These are phyloP conservation scores for Orthosia gothica DNA, from an alignment of 2,888 invertebrate species.

Conservation along the genomic window DNA sequence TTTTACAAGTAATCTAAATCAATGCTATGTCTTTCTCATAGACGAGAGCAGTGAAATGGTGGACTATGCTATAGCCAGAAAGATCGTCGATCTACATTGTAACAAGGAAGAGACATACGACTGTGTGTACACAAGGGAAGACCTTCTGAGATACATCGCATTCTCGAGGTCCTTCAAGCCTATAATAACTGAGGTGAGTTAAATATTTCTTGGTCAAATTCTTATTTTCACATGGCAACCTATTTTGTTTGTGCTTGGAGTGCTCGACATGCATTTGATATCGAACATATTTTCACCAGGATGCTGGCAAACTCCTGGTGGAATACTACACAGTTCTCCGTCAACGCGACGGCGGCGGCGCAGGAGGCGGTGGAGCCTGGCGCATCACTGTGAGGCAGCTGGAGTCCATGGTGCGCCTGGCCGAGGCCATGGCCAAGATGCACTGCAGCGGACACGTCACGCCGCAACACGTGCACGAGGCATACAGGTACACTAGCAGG, in stretches of 20 bases:
- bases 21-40: neutral
- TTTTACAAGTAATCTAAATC: no score
- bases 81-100: constrained; percentile 98
- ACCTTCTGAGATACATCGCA: constrained; percentile 98
- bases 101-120: constrained; percentile 95
- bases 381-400: constrained; percentile 98
- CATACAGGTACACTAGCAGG: constrained; percentile 82
- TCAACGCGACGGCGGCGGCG: constrained; percentile 94
- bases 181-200: constrained; percentile 93
- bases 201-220: no score
- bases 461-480: constrained; percentile 97
- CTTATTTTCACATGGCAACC: no score
- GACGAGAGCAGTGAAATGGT: constrained; percentile 97
- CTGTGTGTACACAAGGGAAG: constrained; percentile 96
- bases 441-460: constrained; percentile 98
- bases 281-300: constrained; percentile 82
- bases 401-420: constrained; percentile 96
- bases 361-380: constrained; percentile 94
- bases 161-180: constrained; percentile 99
- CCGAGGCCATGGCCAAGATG: constrained; percentile 99
- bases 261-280: no score
- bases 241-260: no score
- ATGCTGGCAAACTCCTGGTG: constrained; percentile 96
- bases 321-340: constrained; percentile 97
- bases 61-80: constrained; percentile 99